These are phyloP conservation scores for Cybosia mesomella DNA, from an alignment of 2,888 invertebrate genomes.

Conservation along the genomic window DNA sequence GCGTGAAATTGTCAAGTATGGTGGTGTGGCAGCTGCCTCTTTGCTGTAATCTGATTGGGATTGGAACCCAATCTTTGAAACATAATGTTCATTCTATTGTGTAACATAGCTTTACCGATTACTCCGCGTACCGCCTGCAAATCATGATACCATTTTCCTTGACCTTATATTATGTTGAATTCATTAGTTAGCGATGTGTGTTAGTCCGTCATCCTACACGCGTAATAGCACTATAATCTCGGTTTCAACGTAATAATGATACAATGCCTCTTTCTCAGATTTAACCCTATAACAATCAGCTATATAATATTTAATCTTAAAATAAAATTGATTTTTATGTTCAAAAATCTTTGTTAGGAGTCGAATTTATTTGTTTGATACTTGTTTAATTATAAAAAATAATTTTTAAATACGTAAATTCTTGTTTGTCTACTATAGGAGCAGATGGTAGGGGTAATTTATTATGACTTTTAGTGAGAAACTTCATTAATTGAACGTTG, in stretches of 20 bases:
- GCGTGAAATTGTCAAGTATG: no score
- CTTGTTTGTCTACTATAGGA: not conserved
- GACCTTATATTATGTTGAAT: not conserved
- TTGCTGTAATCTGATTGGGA: no score
- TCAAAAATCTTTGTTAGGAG: not conserved
- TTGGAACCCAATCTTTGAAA: no score
- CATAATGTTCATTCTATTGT: not conserved
- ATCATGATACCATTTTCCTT: not conserved
- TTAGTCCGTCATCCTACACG: not conserved
- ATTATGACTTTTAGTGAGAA: conserved; percentile 1
- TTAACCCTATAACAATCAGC: not conserved
- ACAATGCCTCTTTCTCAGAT: not conserved
- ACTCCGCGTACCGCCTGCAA: not conserved
- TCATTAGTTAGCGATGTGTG: not conserved
- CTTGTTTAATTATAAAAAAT: not conserved
- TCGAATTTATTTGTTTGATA: not conserved
- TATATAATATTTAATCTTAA: not conserved
- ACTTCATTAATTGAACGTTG: not conserved
- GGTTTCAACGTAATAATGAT: not conserved
- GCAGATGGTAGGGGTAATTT: not conserved
- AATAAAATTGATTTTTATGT: not conserved
- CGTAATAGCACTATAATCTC: not conserved
- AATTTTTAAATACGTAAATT: not conserved
- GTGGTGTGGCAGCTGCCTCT: not conserved
- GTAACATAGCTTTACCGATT: not conserved